phyloP scores from a whole-genome alignment of 2,113 vertebrate genomes.

The Chaetops frenatus region DNA sequence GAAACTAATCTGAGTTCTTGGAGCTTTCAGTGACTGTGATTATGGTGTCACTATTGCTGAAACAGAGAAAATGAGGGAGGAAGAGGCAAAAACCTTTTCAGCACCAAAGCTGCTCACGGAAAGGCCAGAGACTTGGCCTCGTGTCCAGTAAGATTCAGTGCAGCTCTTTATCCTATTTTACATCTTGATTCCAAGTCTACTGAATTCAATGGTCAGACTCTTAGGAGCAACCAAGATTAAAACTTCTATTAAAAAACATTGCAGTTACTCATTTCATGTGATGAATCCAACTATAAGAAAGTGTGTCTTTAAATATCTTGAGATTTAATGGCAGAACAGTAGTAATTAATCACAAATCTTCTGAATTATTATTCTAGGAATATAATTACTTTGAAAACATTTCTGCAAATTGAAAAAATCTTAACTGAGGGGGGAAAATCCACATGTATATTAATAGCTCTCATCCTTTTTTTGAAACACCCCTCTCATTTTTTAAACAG shows the following conservation, averaged over 20 bases:
- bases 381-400: background rate
- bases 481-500: background rate
- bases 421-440: background rate
- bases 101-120: background rate
- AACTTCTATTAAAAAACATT: background rate
- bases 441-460: background rate
- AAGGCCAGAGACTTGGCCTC: background rate
- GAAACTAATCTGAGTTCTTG: background rate
- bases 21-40: background rate
- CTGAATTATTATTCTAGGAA: background rate
- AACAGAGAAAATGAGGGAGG: background rate
- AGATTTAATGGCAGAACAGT: background rate
- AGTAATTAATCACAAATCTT: conserved; percentile 7
- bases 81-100: background rate
- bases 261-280: background rate
- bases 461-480: background rate
- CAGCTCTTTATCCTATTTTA: background rate
- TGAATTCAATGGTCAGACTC: background rate
- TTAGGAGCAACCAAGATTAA: background rate
- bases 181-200: background rate
- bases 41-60: background rate
- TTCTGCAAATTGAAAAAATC: background rate
- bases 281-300: background rate
- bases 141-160: background rate
- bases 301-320: background rate